Evolutionary conservation across 2,797 vertebrate genomes (phyloP), one percentile per base, ranked within the genome.

Genomic region (Paedocypris micromegethes): DNA sequence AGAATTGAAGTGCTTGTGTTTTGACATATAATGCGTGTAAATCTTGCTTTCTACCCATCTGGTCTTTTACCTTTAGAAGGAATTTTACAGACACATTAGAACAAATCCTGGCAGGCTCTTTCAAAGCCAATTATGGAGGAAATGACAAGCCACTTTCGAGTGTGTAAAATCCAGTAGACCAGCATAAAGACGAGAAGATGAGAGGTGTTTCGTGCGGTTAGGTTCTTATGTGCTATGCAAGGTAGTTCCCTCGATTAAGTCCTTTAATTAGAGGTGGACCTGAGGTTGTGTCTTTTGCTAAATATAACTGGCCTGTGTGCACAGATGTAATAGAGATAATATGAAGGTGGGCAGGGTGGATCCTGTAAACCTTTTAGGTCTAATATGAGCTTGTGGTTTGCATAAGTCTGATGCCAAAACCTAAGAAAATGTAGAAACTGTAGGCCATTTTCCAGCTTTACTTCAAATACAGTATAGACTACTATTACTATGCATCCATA

Each of bases 111-210:
- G 5, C 55, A 39, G 39, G 66, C 48, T 73, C 42, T 50, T 9
- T 49, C 43, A 75, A 79, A 77, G 75, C 69, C 75, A 77, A 75
- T 79, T 76, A 77, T 41, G n/a, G 38, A 3, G 52, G 7, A 49
- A 45, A 67, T n/a, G n/a, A 6, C 40, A 43, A 9, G 23, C 9
- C 37, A 5, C 3, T 9, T 49, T 58, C 42, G 40, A 56, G 42
- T 5, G 53, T 57, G 39, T 3, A 23, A 42, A 43, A 6, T 23
- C 37, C 3, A 9, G 44, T 3, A 66, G 6, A 43, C 44, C 3
- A 47, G 9, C 6, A 50, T 2, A 42, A 8, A 43, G 6, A 5
- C 43, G 7, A 52, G 9, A 5, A 47, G 8, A 62, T 46, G 41
- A 43, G 8, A n/a, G 2, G 3, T 43, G 59, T 42, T 41, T 23